phyloP scores from a whole-genome alignment of 2,888 invertebrate species.

The Hypena proboscidalis region DNA sequence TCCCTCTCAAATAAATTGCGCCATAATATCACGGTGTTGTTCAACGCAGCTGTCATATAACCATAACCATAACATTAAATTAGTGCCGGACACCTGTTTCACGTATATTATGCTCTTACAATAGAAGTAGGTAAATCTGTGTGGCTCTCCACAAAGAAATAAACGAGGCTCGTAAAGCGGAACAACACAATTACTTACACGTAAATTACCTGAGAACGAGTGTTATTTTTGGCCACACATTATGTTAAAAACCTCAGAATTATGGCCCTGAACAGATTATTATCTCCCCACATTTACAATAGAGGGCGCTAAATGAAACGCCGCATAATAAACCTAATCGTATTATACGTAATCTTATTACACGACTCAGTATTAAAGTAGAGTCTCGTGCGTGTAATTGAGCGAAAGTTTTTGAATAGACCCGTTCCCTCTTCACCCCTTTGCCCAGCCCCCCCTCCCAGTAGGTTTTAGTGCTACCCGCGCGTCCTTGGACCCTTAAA shows the following conservation, averaged over 20 bases:
- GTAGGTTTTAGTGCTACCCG: constrained; percentile 34
- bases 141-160: constrained; percentile 19
- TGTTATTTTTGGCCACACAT: constrained; percentile 23
- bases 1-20: too few relatives aligned
- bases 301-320: constrained; percentile 39
- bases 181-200: constrained; percentile 35
- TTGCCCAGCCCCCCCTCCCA: constrained; percentile 6
- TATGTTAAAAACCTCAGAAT: constrained; percentile 24
- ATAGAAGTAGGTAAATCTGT: constrained; percentile 35
- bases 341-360: constrained; percentile 48
- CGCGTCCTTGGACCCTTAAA: constrained; percentile 32
- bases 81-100: too few relatives aligned
- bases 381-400: constrained; percentile 46
- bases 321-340: constrained; percentile 40
- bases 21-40: too few relatives aligned
- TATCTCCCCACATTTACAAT: constrained; percentile 37
- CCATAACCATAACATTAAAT: too few relatives aligned
- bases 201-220: constrained; percentile 31
- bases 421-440: constrained; percentile 6
- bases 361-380: constrained; percentile 45
- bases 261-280: constrained; percentile 35
- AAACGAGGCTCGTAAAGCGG: constrained; percentile 26
- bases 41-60: too few relatives aligned
- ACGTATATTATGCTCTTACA: too few relatives aligned
- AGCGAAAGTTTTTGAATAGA: constrained; percentile 50